Base-by-base conservation (phyloP, 2,113 vertebrate genomes). In the Chaenogobius annularis region DNA sequence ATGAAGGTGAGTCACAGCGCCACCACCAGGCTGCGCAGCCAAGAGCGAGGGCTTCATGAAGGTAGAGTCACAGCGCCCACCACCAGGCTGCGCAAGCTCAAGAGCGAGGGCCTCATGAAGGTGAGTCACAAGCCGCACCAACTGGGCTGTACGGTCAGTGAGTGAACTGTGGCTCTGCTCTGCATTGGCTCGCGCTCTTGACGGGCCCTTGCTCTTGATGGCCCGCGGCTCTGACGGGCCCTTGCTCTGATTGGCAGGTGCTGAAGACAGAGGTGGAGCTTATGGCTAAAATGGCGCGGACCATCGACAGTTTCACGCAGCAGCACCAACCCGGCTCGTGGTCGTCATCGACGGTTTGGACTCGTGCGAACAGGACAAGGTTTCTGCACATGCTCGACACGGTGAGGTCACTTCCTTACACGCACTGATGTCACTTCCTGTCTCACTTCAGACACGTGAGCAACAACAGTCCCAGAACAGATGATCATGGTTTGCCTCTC, bases 381-480 rank as follows among this genome's bases (percentile, higher is more conserved):
- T 99, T n/a, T 19, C 92, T 99, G 15, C 98, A 99, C 90, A 99
- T 99, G 98, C 93, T 99, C 10, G 97, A 99, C 88, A 99, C 97
- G 15, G 98, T 99, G 79, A 84, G 94, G 8, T 4, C 35, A 26
- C 20, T 26, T 58, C 20, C 20, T 58, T 52, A 17, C 50, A 13
- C 55, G 10, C 11, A 23, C 7, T 46, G 44, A 46, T 3, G 15
- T 58, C 23, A 40, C 37, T 40, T 40, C 37, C 35, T 35, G 35
- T 35, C 35, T n/a, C n/a, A n/a, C n/a, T n/a, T n/a, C n/a, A n/a
- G n/a, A n/a, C n/a, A n/a, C n/a, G n/a, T n/a, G n/a, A n/a, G n/a
- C n/a, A n/a, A n/a, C n/a, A n/a, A n/a, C n/a, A n/a, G n/a, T n/a
- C n/a, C n/a, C n/a, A n/a, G n/a, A n/a, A n/a, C n/a, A n/a, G n/a